Base-by-base conservation (phyloP, 1,140 invertebrate genomes). In the Bathynomus jamesi region DNA sequence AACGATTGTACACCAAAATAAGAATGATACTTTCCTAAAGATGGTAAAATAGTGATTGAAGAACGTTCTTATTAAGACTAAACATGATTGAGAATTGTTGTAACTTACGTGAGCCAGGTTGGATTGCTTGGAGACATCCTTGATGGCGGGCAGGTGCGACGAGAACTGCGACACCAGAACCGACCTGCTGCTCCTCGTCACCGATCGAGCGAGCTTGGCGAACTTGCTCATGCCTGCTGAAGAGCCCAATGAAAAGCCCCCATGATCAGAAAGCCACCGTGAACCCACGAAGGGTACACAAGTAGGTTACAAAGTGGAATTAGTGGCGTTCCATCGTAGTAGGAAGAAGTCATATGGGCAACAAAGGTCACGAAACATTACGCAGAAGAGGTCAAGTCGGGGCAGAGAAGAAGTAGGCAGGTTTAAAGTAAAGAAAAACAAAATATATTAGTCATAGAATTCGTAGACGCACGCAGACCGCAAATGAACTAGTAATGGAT, bases 141-240 rank as follows among this genome's bases (percentile, higher is more conserved):
- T 96, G 78, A 96, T 87, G 79, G 91, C 93, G 70, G 94, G 94
- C 82, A 96, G 86, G 84, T 93, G 91, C 27, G 92, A 92, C 76
- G 92, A 93, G 84, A 95, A 94, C 84, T 95, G 93, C 17, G 93
- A 92, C 69, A 94, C 90, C 78, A 96, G 86, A 78, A 93, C 92
- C 32, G 91, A 93, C 79, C 95, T 87, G 82, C 94, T 97, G 82
- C 94, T 97, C 79, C 95, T 86, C 67, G 96, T 98, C 78, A 98
- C 96, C 66, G 94, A 95, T 80, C 96, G 86, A 62, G 96, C 96
- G 81, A 98, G 85, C 83, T 97, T 94, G 77, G 96, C 96, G 85
- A 99, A 99, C 85, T 98, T 98, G 80, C 95, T 98, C 80, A 98
- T 86, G 79, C 95, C 89, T 90, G 85, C 78, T 83, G 40, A 53